Evolutionary conservation across 2,113 vertebrate genomes (phyloP), one percentile per base, ranked within the genome.

Genomic region (Puntigrus tetrazona): DNA sequence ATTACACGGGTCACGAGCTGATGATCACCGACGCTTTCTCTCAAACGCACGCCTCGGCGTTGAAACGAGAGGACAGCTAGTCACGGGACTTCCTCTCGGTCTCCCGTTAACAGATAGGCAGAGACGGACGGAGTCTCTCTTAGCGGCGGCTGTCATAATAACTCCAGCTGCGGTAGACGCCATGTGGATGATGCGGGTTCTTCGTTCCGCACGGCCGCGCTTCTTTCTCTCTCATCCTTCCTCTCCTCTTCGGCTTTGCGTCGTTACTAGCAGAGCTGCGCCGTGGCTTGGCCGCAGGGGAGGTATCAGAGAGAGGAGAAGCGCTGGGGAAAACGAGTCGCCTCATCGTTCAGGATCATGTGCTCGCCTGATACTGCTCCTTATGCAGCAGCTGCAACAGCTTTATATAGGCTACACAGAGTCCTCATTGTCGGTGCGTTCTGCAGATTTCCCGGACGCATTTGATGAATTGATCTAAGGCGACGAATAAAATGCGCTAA

Each of bases 131-230:
- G 77, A 36, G 36, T 29, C 57, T 79, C 43, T 29, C 52, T 63
- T 63, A 45, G 57, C 36, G 16, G 36, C n/a, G n/a, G 34, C 22
- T 43, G n/a, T 63, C 77, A 78, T 59, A 36, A 78, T 57, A 79
- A 41, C 50, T 78, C 22, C 52, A 43, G 59, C 78, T 34, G 78
- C 78, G 22, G 57, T 4, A 67, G 36, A 47, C 9, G 7, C 25
- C 59, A 45, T 79, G 57, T 79, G 77, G 36, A 57, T 63, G 77
- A 79, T 63, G 57, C 77, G 36, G 86, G 86, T 78, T 79, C 85
- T 89, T 91, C 38, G 85, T 92, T 90, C 85, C 86, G 80, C 91
- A 89, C 82, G 87, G 89, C 88, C 45, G 86, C 70, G 9, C 57
- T 29, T 69, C 72, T 79, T 27, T 41, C 83, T 65, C 38, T 65